phyloP scores from a whole-genome alignment of 2,113 vertebrate genomes.

The Cromileptes altivelis region DNA sequence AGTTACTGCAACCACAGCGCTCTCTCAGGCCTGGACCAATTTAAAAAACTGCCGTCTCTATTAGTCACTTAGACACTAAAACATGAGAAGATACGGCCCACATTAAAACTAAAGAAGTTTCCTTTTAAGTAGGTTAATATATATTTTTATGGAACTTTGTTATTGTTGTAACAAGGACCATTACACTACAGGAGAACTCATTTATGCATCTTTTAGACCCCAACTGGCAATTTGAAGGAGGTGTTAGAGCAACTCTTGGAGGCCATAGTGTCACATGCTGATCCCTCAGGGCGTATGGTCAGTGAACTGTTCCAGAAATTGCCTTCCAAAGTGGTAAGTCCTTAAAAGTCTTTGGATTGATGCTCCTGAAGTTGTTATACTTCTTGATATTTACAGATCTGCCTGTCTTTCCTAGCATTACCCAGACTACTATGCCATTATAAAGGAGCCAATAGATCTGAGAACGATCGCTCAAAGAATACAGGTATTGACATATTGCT shows the following conservation, averaged over 20 bases:
- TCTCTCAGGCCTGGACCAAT: too few species aligned
- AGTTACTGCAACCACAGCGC: too few species aligned
- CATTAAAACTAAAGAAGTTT: too few species aligned
- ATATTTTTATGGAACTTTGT: background rate
- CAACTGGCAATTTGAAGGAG: constrained; percentile 92
- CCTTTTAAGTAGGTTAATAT: background rate
- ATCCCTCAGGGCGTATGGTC: constrained; percentile 92
- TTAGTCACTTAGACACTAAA: too few species aligned
- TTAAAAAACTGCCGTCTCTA: too few species aligned
- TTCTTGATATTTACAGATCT: background rate
- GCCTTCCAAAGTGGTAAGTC: constrained; percentile 97
- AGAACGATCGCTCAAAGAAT: constrained; percentile 96
- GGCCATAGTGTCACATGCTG: constrained; percentile 91
- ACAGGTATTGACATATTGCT: constrained; percentile 86
- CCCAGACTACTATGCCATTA: constrained; percentile 99
- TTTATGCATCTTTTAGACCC: constrained; percentile 81
- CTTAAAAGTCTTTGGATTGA: background rate
- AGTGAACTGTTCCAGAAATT: constrained; percentile 99
- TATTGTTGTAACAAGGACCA: background rate
- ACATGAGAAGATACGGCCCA: too few species aligned
- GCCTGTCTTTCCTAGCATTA: constrained; percentile 91
- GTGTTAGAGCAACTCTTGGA: constrained; percentile 96
- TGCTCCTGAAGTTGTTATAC: background rate
- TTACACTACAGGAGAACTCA: background rate
- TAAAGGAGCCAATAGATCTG: constrained; percentile 99